A percentile compares a stretch with the other conserved stretches of the same genome.
Conservation (phyloP, 2,797 vertebrate genomes). For the Dicrostonyx torquatus region DNA sequence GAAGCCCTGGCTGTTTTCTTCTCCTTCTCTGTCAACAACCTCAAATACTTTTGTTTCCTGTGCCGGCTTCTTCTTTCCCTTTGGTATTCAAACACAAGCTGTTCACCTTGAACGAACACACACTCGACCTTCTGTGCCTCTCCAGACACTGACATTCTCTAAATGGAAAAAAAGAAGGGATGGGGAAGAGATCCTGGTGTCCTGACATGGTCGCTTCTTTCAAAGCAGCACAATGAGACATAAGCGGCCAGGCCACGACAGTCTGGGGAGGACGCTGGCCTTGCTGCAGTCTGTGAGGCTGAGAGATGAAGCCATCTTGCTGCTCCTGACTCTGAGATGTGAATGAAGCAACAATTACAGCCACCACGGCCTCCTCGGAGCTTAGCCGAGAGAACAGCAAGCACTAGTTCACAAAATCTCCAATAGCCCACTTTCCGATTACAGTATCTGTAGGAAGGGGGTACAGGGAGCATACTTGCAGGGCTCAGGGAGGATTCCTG, state of each 20-base stretch:
- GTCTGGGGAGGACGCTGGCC: background rate
- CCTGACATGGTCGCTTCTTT: background rate
- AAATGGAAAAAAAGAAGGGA: background rate
- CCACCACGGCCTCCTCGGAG: background rate
- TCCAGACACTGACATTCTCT: background rate
- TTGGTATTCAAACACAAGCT: background rate
- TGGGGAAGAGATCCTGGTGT: background rate
- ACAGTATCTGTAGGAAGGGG: background rate
- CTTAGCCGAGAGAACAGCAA: background rate
- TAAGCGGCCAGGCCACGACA: background rate
- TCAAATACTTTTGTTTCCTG: background rate
- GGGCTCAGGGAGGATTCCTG: background rate
- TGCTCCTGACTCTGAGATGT: background rate
- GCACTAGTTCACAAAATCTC: background rate
- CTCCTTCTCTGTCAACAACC: background rate
- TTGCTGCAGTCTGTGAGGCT: background rate
- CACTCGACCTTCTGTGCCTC: background rate
- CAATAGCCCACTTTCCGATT: background rate
- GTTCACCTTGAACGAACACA: constrained; percentile 15
- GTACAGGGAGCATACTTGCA: background rate
- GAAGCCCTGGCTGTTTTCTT: background rate
- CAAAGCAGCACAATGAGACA: background rate
- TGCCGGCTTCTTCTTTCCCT: background rate
- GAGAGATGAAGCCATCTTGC: background rate
- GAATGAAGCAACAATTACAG: background rate